Evolutionary conservation across 2,797 vertebrate species (phyloP), one percentile per base, ranked within the genome.

Genomic region (Enoplosus armatus): DNA sequence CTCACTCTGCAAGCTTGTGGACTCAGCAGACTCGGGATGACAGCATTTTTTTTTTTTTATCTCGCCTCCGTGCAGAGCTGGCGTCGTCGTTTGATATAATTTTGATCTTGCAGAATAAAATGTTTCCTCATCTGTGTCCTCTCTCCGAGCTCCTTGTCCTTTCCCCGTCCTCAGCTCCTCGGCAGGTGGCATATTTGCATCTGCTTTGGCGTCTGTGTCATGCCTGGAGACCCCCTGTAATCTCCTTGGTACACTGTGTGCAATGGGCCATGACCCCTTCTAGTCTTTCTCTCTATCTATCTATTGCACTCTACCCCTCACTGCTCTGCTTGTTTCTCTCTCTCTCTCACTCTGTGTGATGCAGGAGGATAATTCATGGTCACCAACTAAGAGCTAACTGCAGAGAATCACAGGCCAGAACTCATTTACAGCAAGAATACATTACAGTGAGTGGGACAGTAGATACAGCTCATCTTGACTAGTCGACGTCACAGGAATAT

Each of bases 361-460:
- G 73, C 83, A 51, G 68, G 55, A 80, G 37, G 69, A 87, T 84
- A 83, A 87, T 60, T 89, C 77, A 84, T 73, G 72, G 61, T 82
- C 75, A 53, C 56, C 65, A 72, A 48, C 72, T 33, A 78, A 74
- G 73, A 84, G 79, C 86, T 87, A 85, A 85, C 78, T 77, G 80
- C 61, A 85, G 70, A 84, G 84, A 83, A 84, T 82, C 69, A 29
- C 78, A 75, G 80, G 83, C 80, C 84, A 89, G 60, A 80, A 64
- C 58, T 83, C 16, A 55, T 88, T 89, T 78, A 79, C 50, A 56
- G 67, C 48, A 16, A 45, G 72, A 82, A 74, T 65, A 72, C 65
- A 73, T 79, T 66, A 73, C 64, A 76, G 69, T 31, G 78, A 83
- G 71, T 9, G 35, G 41, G 69, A 71, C 58, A 70, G 67, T 43